Conservation (phyloP, 1,140 invertebrate species). For the Lysiphlebus fabarum region DNA sequence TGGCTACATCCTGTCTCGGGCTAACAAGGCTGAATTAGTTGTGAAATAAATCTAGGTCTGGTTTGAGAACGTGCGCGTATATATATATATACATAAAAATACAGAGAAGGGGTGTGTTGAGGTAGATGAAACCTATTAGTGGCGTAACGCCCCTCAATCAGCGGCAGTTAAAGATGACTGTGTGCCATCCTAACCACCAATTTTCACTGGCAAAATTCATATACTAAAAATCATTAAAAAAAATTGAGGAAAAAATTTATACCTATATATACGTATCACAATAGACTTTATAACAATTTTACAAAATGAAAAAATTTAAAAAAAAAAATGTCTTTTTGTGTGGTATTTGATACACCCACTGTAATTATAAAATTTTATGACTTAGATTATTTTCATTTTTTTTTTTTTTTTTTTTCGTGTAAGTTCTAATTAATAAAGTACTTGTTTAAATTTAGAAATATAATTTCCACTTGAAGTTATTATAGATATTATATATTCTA, state of each 20-base stretch:
- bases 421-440: too few species aligned
- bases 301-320: too few species aligned
- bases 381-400: too few species aligned
- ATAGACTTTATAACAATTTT: too few species aligned
- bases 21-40: constrained; percentile 31
- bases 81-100: neutral
- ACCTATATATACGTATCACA: neutral
- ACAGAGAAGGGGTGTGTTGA: constrained; percentile 7
- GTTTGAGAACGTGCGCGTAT: constrained; percentile 12
- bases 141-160: constrained; percentile 30
- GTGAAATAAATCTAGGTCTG: constrained; percentile 31
- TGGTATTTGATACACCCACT: too few species aligned
- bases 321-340: too few species aligned
- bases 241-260: neutral
- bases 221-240: constrained; percentile 10
- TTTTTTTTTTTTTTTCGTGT: too few species aligned
- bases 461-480: too few species aligned
- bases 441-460: too few species aligned
- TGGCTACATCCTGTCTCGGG: constrained; percentile 26
- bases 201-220: neutral
- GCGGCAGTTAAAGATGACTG: constrained; percentile 27
- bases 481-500: too few species aligned
- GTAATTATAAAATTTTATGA: too few species aligned
- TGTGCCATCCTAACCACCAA: constrained; percentile 9
- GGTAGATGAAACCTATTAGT: constrained; percentile 27